Base-by-base conservation (phyloP, 2,797 vertebrate species). In the Anguilla pacifica region DNA sequence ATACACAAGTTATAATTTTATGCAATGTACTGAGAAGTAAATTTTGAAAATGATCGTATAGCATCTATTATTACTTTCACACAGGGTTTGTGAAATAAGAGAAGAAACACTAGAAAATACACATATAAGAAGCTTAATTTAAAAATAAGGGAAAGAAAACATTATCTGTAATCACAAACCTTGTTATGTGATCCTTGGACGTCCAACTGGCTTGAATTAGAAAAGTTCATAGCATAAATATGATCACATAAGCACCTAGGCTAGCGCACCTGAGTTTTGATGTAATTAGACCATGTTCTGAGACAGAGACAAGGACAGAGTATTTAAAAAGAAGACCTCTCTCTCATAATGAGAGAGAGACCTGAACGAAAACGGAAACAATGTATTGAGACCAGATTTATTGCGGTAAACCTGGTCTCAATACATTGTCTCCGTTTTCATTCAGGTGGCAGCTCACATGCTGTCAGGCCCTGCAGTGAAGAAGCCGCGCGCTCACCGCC, bases 1-100 rank as follows among this genome's bases (percentile, higher is more conserved):
- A 67, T 77, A 39, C 72, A 77, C 79, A 82, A 82, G 19, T 82
- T 82, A 46, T 51, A 15, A 74, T 74, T 74, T 74, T 0, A 74
- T 74, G 70, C 15, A 1, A 39, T 2, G 70, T 31, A 31, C 28
- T 31, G 31, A 28, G 70, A 74, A 39, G 70, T 17, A 0, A 13
- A 6, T 67, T 67, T 67, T 67, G 64, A 67, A 25, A 31, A 74
- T 31, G 28, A 74, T 0, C 35, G 31, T 35, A 1, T 15, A 35
- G 31, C 13, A 39, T 4, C 5, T 74, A 74, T 74, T 61, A 22
- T 0, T 9, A n/a, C 17, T n/a, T 67, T 0, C 70, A 35, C 70
- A 31, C 31, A 15, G 70, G 70, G 11, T 74, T 67, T 67, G n/a
- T 25, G 22, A 22, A 67, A 67, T 25, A 25, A 67, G 64, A 11